Evolutionary conservation across 2,888 invertebrate genomes (phyloP).

Genomic region (Deilephila porcellus): DNA sequence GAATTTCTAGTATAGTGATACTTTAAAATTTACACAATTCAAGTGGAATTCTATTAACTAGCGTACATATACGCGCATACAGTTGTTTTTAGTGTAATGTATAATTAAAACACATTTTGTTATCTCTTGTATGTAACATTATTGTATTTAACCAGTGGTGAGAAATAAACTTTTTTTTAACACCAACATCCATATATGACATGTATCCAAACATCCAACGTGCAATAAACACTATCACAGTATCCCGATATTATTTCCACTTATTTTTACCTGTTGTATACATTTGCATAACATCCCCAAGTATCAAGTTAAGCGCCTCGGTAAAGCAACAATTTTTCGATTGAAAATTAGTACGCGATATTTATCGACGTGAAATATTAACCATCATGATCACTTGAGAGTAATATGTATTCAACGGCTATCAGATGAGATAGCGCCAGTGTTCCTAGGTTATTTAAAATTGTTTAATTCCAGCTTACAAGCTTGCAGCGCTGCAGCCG

Average conservation of each 20-base stretch:
- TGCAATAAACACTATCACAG: not conserved
- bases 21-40: too few relatives aligned
- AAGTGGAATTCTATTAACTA: too few relatives aligned
- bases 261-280: slow-evolving; percentile 5
- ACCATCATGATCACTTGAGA: slow-evolving; percentile 59
- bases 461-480: slow-evolving; percentile 60
- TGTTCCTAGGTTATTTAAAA: slow-evolving; percentile 62
- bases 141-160: too few relatives aligned
- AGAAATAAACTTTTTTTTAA: not conserved
- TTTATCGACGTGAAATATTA: slow-evolving; percentile 46
- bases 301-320: not conserved
- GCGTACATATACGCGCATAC: too few relatives aligned
- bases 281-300: slow-evolving; percentile 9
- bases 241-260: not conserved
- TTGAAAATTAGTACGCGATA: slow-evolving; percentile 31
- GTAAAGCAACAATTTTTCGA: slow-evolving; percentile 21
- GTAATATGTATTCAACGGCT: slow-evolving; percentile 65
- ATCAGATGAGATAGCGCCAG: slow-evolving; percentile 60
- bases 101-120: too few relatives aligned
- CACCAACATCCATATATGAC: not conserved
- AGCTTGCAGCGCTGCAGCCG: slow-evolving; percentile 53
- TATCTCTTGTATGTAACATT: too few relatives aligned
- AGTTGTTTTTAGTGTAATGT: too few relatives aligned
- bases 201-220: not conserved
- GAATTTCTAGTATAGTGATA: too few relatives aligned